A percentile compares a stretch with the other conserved stretches of the same genome.
phyloP scores from a whole-genome alignment of 1,140 invertebrate genomes.

The Aphaenogaster floridana region DNA sequence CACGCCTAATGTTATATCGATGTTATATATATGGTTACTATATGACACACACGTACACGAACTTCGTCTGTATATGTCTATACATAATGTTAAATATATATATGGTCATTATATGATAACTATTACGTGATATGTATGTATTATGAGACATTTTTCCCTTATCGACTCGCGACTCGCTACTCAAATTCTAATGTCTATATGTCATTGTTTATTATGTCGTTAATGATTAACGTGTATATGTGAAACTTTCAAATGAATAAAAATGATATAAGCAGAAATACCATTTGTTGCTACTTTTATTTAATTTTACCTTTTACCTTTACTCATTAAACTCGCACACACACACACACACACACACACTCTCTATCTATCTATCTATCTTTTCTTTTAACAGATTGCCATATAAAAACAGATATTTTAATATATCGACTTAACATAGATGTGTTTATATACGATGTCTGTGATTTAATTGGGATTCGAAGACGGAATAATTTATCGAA shows the following conservation, averaged over 20 bases:
- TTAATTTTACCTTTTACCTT: background rate
- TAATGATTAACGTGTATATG: conserved; percentile 77
- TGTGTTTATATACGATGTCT: background rate
- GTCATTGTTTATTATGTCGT: conserved; percentile 78
- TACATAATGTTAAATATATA: conserved; percentile 73
- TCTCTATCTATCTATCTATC: no score
- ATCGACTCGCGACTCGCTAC: conserved; percentile 60
- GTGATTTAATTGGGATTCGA: conserved; percentile 5
- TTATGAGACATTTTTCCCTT: conserved; percentile 71
- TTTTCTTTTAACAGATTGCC: background rate
- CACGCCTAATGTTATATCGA: conserved; percentile 74
- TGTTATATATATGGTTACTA: conserved; percentile 66
- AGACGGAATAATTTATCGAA: background rate
- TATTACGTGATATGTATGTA: conserved; percentile 74
- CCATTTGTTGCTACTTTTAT: background rate
- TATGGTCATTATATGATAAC: conserved; percentile 66
- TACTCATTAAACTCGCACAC: background rate
- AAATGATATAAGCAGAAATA: conserved; percentile 70
- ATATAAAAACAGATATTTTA: background rate
- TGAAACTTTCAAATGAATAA: conserved; percentile 75
- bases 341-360: no score
- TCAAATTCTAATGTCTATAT: conserved; percentile 77
- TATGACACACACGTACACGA: conserved; percentile 59
- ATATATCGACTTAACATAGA: background rate
- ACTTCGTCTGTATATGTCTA: conserved; percentile 77